Evolutionary conservation across 2,888 invertebrate species (phyloP), one percentile per base, ranked within the genome.

Genomic region (Spodoptera exigua): DNA sequence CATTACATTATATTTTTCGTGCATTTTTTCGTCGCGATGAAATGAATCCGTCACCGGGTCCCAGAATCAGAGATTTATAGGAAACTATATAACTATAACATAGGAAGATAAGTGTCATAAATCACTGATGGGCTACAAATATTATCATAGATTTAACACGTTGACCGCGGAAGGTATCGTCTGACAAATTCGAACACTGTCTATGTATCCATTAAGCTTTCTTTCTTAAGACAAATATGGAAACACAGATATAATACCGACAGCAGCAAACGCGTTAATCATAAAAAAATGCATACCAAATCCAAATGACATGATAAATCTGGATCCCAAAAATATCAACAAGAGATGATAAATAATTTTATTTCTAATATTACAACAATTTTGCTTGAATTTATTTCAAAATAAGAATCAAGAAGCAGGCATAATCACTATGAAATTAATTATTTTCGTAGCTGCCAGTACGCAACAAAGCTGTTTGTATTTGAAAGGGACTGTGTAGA

Each of bases 271-370:
- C 40, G 17, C 48, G 43, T 44, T 70, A 55, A 55, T 52, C n/a
- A 17, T 39, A 40, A 16, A 47, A 57, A 17, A n/a, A 48, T 56
- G 51, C 55, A 51, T 47, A 32, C 35, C 41, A 43, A 57, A 61
- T 64, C 48, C 40, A 65, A 58, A 59, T 46, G 17, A 55, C 72
- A 78, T 76, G 47, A 63, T 70, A 65, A 78, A 82, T 83, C 79
- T 80, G 78, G 72, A 82, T 79, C 77, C 77, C 68, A 79, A 79
- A 49, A 37, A 41, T 52, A 10, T 16, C 34, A 11, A 18, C n/a
- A 41, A 10, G 46, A 17, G 9, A 12, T 18, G 0, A n/a, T 53
- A 32, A 13, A n/a, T n/a, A n/a, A n/a, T n/a, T n/a, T n/a, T n/a
- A 18, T 34, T 34, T 17, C 21, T 10, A 34, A 12, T 40, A 35